Conservation (phyloP, 2,113 vertebrate species). For the Neodon shergylaensis region DNA sequence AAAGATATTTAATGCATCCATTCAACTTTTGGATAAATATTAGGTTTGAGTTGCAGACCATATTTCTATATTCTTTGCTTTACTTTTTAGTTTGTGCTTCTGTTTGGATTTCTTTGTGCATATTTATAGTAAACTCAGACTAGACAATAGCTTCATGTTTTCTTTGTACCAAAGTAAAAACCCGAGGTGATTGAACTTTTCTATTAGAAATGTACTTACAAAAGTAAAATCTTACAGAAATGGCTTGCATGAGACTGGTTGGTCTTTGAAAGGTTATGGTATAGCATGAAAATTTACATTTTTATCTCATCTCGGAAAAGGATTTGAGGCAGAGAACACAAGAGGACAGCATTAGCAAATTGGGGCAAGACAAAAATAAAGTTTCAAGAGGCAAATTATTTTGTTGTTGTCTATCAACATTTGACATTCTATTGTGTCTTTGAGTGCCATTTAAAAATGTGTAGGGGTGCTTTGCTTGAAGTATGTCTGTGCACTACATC, state of each 20-base stretch:
- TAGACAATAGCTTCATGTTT: constrained; percentile 54
- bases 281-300: constrained; percentile 30
- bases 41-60: constrained; percentile 17
- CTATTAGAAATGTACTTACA: constrained; percentile 55
- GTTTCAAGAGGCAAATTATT: constrained; percentile 32
- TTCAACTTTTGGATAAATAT: constrained; percentile 58
- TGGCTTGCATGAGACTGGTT: constrained; percentile 44
- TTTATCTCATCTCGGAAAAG: constrained; percentile 39
- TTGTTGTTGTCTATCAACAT: constrained; percentile 18
- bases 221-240: constrained; percentile 55
- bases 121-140: constrained; percentile 53
- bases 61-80: constrained; percentile 52
- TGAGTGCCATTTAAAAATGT: not conserved
- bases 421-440: constrained; percentile 31
- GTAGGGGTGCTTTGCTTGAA: not conserved
- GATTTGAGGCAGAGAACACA: not conserved
- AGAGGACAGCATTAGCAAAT: constrained; percentile 33
- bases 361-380: constrained; percentile 7
- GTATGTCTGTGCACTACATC: not conserved
- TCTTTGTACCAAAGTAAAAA: constrained; percentile 55
- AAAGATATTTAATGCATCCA: constrained; percentile 36
- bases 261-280: not conserved
- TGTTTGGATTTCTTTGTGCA: constrained; percentile 23
- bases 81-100: constrained; percentile 52
- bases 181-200: constrained; percentile 37